These are phyloP conservation scores for Furcifer pardalis DNA, from an alignment of 2,797 vertebrate genomes.

Conservation along the genomic window DNA sequence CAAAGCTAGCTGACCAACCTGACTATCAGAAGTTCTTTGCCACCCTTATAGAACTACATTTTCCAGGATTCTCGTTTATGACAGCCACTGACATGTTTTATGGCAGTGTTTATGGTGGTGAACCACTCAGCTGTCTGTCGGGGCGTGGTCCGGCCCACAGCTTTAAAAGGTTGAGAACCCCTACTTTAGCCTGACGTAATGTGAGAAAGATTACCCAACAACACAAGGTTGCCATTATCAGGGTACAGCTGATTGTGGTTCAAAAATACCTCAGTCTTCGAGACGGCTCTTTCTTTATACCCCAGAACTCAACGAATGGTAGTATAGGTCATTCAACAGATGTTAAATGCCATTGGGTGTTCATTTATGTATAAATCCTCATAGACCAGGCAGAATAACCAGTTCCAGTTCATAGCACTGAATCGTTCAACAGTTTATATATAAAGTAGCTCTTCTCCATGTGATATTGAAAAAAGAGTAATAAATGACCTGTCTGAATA, in stretches of 20 bases:
- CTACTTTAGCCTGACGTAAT: too few relatives aligned
- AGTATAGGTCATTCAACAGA: background rate
- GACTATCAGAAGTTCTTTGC: background rate
- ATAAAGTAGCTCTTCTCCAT: background rate
- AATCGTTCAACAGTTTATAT: background rate
- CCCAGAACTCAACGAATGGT: background rate
- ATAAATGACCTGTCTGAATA: background rate
- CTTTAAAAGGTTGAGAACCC: too few relatives aligned
- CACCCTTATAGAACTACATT: background rate
- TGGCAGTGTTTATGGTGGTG: too few relatives aligned
- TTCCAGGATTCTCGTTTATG: background rate
- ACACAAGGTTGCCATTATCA: too few relatives aligned
- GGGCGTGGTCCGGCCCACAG: too few relatives aligned
- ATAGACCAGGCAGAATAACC: background rate
- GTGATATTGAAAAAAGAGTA: background rate
- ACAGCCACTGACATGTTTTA: too few relatives aligned
- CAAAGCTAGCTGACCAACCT: background rate
- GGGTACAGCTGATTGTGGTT: too few relatives aligned
- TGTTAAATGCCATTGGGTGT: background rate
- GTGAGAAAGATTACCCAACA: too few relatives aligned
- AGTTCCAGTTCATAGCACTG: background rate
- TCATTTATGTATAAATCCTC: background rate
- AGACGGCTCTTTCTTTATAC: too few relatives aligned
- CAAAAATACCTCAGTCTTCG: too few relatives aligned
- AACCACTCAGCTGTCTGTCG: too few relatives aligned